Base-by-base conservation (phyloP, 2,113 vertebrate genomes). In the Eptesicus fuscus region DNA sequence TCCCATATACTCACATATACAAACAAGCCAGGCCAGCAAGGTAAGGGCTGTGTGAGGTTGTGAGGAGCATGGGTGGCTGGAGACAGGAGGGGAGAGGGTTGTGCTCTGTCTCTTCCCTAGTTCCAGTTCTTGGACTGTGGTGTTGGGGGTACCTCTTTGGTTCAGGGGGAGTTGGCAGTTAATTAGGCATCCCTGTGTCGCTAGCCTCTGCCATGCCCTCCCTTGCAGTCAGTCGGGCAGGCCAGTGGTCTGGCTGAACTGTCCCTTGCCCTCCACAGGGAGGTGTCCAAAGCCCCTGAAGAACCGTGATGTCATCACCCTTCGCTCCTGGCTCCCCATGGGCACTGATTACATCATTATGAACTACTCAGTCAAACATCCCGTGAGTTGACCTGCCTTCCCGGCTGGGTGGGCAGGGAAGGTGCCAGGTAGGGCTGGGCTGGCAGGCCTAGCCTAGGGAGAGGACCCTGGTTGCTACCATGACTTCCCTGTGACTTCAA, bases 321-420 rank as follows among this genome's bases (percentile, higher is more conserved):
- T 99, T 93, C 99, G 99, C 71, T 99, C 99, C 89, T 99, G 99
- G 99, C 98, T 99, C 93, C 99, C 99, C 59, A 99, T 99, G 97
- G 99, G 99, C 28, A 98, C 97, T 0, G 99, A 99, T 98, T 99
- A 99, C 98, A 99, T 99, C 99, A 99, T 99, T 98, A 99, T 99
- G 99, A 99, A 99, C 98, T 99, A 99, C 98, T 99, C 99, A 1
- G 99, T 99, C 89, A 99, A 99, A 97, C 99, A 99, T 80, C 94
- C 98, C 0, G 99, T 99, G 94, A 99, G 99, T 98, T 97, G 25
- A 3, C 71, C 63, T 80, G 56, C 77, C 44, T 20, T 88, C 37
- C 47, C 28, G 44, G 67, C 37, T 80, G 25, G 77, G 61, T 53
- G 69, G 35, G 35, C 56, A 71, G 42, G 49, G 40, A 83, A 51